Base-by-base conservation (phyloP, 2,113 vertebrate species). In the Daboia siamensis region DNA sequence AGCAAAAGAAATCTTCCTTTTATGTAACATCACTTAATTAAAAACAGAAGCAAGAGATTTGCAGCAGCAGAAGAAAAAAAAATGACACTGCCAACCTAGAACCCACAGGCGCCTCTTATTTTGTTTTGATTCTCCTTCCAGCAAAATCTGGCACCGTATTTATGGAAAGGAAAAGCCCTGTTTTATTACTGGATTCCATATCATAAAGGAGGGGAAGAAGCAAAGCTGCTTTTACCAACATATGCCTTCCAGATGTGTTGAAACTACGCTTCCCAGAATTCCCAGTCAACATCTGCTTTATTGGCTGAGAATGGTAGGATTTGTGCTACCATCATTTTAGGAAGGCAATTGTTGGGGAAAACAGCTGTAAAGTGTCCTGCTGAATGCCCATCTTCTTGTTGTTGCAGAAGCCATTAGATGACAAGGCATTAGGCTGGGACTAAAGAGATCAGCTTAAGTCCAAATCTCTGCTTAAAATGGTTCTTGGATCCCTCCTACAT, bases 11-110 rank as follows among this genome's bases (percentile, higher is more conserved):
- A 59, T 52, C 33, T 90, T 87, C 55, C 51, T 33, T 89, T 89
- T 86, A 74, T 91, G 44, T 88, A 94, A 94, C 20, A 44, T 57
- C 89, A 57, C 88, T 74, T 94, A 92, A 94, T 86, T 44, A 86
- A 87, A 93, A 93, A 26, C 92, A 94, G 94, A 90, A 92, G 85
- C 54, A 89, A 86, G 56, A 61, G 48, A 92, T 88, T 69, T 69
- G 48, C 69, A 87, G 59, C 90, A 90, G 92, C 80, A 46, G 80
- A 90, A 61, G 17, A 17, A 51, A 59, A 85, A 91, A 86, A 92
- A 61, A 15, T 6, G 11, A 56, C n/a, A 54, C 48, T 92, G 39
- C 69, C 55, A 87, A 46, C 55, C 61, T 89, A 61, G 69, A 89
- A 85, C 57, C 80, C 69, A 59, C 56, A 89, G 94, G 90, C 92